Evolutionary conservation across 2,888 invertebrate genomes (phyloP).

Genomic region (Rhodophaea formosa): DNA sequence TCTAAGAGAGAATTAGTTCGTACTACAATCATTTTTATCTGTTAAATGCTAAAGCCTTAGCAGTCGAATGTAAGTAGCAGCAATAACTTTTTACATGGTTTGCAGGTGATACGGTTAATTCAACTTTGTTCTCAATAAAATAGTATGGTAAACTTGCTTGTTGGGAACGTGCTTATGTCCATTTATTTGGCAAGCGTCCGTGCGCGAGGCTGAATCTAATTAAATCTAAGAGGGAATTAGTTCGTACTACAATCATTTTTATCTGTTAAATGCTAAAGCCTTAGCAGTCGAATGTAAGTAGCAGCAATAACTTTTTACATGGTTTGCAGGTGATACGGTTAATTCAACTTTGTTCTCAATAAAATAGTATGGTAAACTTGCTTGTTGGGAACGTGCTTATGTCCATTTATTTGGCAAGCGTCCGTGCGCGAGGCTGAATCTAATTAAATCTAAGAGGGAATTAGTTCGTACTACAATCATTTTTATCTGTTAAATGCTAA

Average conservation of each 20-base stretch:
- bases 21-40: neutral
- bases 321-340: neutral
- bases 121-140: too few relatives aligned
- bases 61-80: too few relatives aligned
- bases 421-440: conserved; percentile 19
- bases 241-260: too few relatives aligned
- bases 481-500: neutral
- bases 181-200: too few relatives aligned
- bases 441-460: conserved; percentile 24
- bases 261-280: too few relatives aligned
- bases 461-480: conserved; percentile 13
- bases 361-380: neutral
- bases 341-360: too few relatives aligned
- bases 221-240: too few relatives aligned
- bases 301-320: too few relatives aligned
- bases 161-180: too few relatives aligned
- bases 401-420: neutral
- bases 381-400: neutral
- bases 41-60: neutral
- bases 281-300: neutral
- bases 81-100: too few relatives aligned
- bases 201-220: too few relatives aligned
- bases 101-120: neutral
- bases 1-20: conserved; percentile 22
- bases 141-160: neutral